Percentiles rank a stretch among this genome's conserved stretches.
phyloP scores from a whole-genome alignment of 2,113 vertebrate genomes.

The Grammomys dolichurus region DNA sequence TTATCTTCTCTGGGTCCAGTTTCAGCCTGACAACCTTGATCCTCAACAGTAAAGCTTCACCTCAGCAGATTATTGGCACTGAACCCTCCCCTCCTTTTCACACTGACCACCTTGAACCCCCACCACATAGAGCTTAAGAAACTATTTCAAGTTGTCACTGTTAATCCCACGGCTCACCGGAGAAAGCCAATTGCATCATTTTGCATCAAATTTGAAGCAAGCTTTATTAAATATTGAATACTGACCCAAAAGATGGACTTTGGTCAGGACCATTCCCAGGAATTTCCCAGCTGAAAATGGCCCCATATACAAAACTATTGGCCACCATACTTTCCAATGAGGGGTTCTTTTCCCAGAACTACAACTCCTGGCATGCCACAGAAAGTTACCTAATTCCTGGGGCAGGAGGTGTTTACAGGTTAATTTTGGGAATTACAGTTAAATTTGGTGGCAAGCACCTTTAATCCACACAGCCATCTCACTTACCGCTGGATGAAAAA shows the following conservation, averaged over 20 bases:
- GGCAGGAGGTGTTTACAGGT: background rate
- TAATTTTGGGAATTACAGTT: background rate
- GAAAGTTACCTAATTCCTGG: background rate
- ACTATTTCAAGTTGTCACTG: background rate
- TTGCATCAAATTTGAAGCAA: background rate
- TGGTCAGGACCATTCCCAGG: background rate
- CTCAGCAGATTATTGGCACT: accelerated
- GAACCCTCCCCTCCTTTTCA: accelerated
- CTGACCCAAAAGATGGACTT: background rate
- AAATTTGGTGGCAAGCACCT: background rate
- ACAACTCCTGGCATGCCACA: background rate
- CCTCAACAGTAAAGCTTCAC: slow-evolving; percentile 89
- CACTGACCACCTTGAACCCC: background rate
- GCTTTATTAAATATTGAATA: background rate
- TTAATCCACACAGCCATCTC: background rate
- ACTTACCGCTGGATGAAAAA: background rate
- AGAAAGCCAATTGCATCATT: background rate
- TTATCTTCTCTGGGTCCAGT: slow-evolving; percentile 96
- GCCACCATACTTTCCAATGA: background rate
- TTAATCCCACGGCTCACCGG: background rate
- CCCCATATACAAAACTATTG: background rate
- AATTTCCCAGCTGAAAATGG: background rate
- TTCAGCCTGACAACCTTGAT: slow-evolving; percentile 94
- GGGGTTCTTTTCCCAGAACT: background rate
- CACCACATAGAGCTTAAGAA: background rate